These are phyloP conservation scores for Taxidea taxus DNA, from an alignment of 2,113 vertebrate genomes.

Conservation along the genomic window DNA sequence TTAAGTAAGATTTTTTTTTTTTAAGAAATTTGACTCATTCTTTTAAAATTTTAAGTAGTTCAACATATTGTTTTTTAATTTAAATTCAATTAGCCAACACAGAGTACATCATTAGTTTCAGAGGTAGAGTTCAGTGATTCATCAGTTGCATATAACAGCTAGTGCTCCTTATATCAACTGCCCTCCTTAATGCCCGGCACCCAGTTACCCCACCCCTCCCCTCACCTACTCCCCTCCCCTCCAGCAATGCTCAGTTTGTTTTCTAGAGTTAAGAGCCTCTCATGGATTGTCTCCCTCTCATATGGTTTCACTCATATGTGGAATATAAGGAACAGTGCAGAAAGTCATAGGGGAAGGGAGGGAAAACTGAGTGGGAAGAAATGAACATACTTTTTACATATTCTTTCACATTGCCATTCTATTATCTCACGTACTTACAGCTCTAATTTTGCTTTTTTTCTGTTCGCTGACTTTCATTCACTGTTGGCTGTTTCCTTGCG, in stretches of 20 bases:
- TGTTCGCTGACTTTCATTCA: neutral
- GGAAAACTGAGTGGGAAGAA: neutral
- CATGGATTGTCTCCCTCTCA: neutral
- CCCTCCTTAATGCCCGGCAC: neutral
- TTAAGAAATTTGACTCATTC: neutral
- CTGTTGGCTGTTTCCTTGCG: neutral
- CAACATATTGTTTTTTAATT: neutral
- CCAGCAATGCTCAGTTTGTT: neutral
- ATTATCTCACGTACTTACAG: neutral
- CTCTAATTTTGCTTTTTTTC: neutral
- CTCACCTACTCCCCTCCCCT: neutral
- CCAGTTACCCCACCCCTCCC: neutral
- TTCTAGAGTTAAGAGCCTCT: neutral
- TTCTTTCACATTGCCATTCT: neutral
- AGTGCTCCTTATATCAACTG: neutral
- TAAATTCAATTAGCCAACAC: neutral
- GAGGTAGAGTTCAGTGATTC: neutral
- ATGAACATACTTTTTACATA: neutral
- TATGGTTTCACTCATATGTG: neutral
- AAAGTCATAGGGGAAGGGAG: neutral
- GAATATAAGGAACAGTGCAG: neutral
- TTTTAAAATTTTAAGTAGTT: neutral
- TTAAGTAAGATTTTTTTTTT: neutral
- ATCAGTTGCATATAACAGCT: neutral
- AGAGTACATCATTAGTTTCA: neutral